Conservation (phyloP, 1,140 invertebrate genomes). For the Drosophila obscura region DNA sequence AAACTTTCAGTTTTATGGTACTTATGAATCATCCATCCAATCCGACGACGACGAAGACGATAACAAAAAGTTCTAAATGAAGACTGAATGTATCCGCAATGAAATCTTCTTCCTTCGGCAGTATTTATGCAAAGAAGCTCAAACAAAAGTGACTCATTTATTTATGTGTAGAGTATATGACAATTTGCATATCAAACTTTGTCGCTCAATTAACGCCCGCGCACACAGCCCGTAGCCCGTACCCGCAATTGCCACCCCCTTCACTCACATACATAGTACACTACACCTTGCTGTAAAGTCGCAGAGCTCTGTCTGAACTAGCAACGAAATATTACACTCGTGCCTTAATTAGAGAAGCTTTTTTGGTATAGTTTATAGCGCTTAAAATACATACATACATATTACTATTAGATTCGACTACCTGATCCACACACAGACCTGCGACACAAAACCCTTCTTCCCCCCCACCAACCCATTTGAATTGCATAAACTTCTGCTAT, state of each 20-base stretch:
- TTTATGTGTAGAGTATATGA: conserved; percentile 46
- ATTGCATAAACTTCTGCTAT: conserved; percentile 79
- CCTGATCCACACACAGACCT: conserved; percentile 36
- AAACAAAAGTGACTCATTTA: conserved; percentile 59
- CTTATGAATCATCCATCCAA: conserved; percentile 73
- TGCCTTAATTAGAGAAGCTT: conserved; percentile 75
- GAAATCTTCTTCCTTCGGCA: conserved; percentile 33
- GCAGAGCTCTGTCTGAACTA: conserved; percentile 57
- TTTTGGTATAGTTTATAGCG: conserved; percentile 60
- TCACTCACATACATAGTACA: conserved; percentile 14
- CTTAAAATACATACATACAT: conserved; percentile 36
- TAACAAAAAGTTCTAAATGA: conserved; percentile 31
- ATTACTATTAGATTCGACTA: conserved; percentile 42
- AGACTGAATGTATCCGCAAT: conserved; percentile 39
- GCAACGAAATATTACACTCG: conserved; percentile 51
- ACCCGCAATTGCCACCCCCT: neutral
- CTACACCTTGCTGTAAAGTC: conserved; percentile 25
- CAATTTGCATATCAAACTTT: conserved; percentile 54
- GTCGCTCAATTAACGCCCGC: conserved; percentile 72
- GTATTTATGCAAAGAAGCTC: conserved; percentile 47
- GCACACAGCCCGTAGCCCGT: neutral
- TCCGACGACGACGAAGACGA: conserved; percentile 23
- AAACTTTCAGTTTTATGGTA: conserved; percentile 71
- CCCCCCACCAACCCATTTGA: conserved; percentile 53
- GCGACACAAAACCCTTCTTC: conserved; percentile 11